Base-by-base conservation (phyloP, 2,797 vertebrate species). In the Cossypha polioptera region DNA sequence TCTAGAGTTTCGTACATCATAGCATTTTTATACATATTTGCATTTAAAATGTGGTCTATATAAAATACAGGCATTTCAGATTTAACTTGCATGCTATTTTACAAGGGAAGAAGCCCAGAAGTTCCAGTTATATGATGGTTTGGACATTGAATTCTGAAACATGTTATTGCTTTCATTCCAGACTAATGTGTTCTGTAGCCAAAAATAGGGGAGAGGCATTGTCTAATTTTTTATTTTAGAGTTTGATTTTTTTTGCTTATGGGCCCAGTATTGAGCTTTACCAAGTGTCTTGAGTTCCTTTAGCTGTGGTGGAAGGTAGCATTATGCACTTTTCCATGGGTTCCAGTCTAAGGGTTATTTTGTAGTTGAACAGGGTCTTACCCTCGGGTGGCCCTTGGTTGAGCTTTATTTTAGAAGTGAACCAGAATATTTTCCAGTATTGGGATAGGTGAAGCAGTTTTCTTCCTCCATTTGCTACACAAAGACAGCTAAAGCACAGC, bases 11-110 rank as follows among this genome's bases (percentile, higher is more conserved):
- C 81, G 58, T 76, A 95, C 63, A 68, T 35, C 11, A 73, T 54
- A 74, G 53, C 75, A 86, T 93, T 69, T 85, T 72, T 74, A 88
- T 43, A 95, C 21, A 73, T 21, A 33, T 87, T 78, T 81, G 54
- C 67, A 40, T 88, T 86, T 94, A 76, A 94, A 93, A 89, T 1
- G 2, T 48, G 42, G 54, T 86, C 80, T 36, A 59, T 90, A 90
- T 61, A 88, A 96, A 97, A 93, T 53, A 93, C 86, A 95, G 84
- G 81, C 66, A 88, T 91, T 92, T 95, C 91, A 93, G 58, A 82
- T 80, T 51, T 54, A 88, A 71, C 42, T 55, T 82, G 90, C 94
- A 91, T 81, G 84, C 91, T 92, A 15, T 75, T 93, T 84, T 29
- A 91, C 51, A 88, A 3, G 21, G 68, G 68, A 87, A 65, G 25